Evolutionary conservation across 1,140 invertebrate species (phyloP), one percentile per base, ranked within the genome.

Genomic region (Colletes latitarsis): DNA sequence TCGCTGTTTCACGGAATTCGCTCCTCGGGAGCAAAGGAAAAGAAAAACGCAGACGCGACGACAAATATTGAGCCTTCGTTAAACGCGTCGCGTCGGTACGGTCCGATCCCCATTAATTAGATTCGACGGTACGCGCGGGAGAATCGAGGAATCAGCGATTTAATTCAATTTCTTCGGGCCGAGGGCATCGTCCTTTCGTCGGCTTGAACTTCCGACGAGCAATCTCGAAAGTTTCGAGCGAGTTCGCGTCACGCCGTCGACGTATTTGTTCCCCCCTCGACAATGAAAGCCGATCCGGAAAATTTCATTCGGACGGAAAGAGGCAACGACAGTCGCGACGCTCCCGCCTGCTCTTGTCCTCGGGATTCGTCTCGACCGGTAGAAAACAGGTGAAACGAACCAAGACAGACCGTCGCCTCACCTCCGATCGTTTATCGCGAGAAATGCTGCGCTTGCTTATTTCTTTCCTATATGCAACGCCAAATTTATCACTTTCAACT

Each of bases 91-190:
- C 77, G 64, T 68, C 62, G 30, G 52, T 15, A 58, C 55, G 74
- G 66, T 30, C 46, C 30, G 4, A 30, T 30, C 15, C 53, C 10
- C 60, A 4, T 76, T 85, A 84, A 81, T 79, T 83, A 64, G 66
- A 84, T 74, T 69, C 39, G 71, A 84, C 19, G 46, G 55, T 53
- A 53, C 57, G 67, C 72, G 30, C 52, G 66, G 30, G 43, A 49
- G 46, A 75, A 82, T 85, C 68, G 81, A 74, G 74, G 58, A 82
- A 81, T 85, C 83, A 77, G 83, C 73, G n/a, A 81, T 71, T 85
- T 82, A 76, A 85, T 85, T 84, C 58, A 60, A 85, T 82, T 74
- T 70, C 77, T 71, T 53, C 14, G 14, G n/a, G 58, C 8, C 58
- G 21, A 14, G 12, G 39, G 10, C 68, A 12, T 41, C 60, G 60